Conservation (phyloP, 1,140 invertebrate genomes). For the Diplogasteroides magnus region DNA sequence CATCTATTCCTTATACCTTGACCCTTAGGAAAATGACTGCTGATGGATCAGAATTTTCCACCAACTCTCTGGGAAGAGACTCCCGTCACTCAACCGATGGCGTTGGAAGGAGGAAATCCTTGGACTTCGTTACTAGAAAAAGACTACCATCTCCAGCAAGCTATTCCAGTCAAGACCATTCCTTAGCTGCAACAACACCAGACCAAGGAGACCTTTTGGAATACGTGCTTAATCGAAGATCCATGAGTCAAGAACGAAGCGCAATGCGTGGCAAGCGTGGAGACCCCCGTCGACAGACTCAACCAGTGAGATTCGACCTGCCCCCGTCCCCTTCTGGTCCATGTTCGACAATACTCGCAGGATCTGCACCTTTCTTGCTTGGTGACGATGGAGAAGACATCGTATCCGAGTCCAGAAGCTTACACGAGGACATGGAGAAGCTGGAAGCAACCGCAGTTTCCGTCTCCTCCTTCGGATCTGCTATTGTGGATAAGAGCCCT, state of each 20-base stretch:
- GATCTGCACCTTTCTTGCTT: conserved; percentile 21
- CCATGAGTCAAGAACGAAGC: conserved; percentile 55
- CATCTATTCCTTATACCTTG: conserved; percentile 58
- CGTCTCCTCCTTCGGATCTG: not conserved
- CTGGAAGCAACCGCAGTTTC: conserved; percentile 6
- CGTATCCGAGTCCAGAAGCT: conserved; percentile 17
- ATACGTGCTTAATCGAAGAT: conserved; percentile 40
- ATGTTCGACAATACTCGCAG: conserved; percentile 11
- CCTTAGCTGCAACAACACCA: conserved; percentile 55
- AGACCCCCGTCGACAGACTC: conserved; percentile 30
- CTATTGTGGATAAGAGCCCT: not conserved
- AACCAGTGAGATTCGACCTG: conserved; percentile 35
- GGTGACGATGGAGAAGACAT: conserved; percentile 12
- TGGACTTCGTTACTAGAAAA: conserved; percentile 56
- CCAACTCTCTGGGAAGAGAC: not conserved
- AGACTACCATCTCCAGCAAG: conserved; percentile 57
- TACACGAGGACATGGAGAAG: conserved; percentile 30
- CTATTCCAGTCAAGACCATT: conserved; percentile 60
- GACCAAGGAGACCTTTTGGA: conserved; percentile 50
- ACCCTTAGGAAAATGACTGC: conserved; percentile 52
- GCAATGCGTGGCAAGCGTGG: conserved; percentile 19
- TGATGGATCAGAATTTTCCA: not conserved
- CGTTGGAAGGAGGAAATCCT: conserved; percentile 39
- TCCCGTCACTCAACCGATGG: conserved; percentile 1
- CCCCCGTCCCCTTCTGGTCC: conserved; percentile 22